Percentiles rank a stretch among this genome's conserved stretches.
Conservation (phyloP, 1,140 invertebrate species). For the Nylanderia fulva region DNA sequence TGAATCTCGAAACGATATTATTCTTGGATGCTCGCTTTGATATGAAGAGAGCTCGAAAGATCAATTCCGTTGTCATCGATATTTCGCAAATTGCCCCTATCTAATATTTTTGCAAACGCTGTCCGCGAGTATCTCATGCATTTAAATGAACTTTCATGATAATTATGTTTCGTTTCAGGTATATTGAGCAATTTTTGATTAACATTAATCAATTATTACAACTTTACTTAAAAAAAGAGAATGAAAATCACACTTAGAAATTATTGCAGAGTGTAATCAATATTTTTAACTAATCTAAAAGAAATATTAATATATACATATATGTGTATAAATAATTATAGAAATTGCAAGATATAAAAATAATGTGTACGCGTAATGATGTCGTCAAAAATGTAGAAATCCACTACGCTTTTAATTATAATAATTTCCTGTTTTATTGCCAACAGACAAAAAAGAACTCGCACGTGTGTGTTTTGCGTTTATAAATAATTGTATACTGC, state of each 20-base stretch:
- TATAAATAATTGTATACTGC: conserved; percentile 23
- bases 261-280: not conserved
- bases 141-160: conserved; percentile 23
- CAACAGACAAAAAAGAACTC: not conserved
- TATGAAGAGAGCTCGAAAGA: not conserved
- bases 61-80: conserved; percentile 16
- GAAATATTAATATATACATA: not conserved
- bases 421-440: not conserved
- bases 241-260: not conserved
- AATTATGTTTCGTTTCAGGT: not conserved
- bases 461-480: not conserved
- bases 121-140: conserved; percentile 12
- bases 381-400: not conserved
- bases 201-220: not conserved
- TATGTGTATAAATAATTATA: not conserved
- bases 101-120: not conserved
- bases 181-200: not conserved
- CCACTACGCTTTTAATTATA: not conserved
- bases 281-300: not conserved
- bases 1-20: conserved; percentile 34
- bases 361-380: not conserved
- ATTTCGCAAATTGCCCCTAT: not conserved
- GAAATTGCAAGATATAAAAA: not conserved
- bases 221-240: not conserved
- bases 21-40: not conserved